A percentile compares a stretch with the other conserved stretches of the same genome.
These are phyloP conservation scores for Neolamprologus variostigma DNA, from an alignment of 2,113 vertebrate genomes.

Conservation along the genomic window DNA sequence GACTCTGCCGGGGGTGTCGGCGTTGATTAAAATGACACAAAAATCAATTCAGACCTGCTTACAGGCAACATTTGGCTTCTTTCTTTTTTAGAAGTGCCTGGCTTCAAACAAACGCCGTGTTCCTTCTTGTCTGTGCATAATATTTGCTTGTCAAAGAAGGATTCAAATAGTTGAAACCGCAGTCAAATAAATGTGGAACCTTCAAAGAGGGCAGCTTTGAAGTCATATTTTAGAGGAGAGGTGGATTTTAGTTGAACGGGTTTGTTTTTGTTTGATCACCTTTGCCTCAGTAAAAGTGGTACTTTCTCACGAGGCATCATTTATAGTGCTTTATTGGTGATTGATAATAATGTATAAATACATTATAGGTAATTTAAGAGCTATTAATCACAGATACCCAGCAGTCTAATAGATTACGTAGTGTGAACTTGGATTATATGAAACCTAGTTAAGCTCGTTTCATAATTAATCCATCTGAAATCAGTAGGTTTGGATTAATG, in stretches of 20 bases:
- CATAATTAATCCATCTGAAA: neutral
- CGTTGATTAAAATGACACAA: neutral
- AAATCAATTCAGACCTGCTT: neutral
- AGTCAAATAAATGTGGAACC: neutral
- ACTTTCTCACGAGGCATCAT: neutral
- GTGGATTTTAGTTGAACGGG: neutral
- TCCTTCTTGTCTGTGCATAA: neutral
- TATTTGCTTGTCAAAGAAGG: neutral
- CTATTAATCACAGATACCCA: neutral
- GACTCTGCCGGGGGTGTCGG: slow-evolving; percentile 36
- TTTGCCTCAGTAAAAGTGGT: neutral
- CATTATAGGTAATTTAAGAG: neutral
- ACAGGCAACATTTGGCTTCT: neutral
- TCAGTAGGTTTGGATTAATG: neutral
- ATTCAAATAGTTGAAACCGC: neutral
- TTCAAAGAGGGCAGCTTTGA: neutral
- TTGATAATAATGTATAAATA: neutral
- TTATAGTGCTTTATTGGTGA: neutral
- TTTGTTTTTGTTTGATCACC: neutral
- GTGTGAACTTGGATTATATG: neutral
- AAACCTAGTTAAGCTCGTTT: neutral
- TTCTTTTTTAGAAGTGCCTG: neutral
- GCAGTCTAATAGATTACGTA: neutral
- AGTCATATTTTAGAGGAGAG: neutral
- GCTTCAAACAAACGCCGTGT: neutral